Evolutionary conservation across 2,113 vertebrate genomes (phyloP), one percentile per base, ranked within the genome.

Genomic region (Accipiter virgatus): DNA sequence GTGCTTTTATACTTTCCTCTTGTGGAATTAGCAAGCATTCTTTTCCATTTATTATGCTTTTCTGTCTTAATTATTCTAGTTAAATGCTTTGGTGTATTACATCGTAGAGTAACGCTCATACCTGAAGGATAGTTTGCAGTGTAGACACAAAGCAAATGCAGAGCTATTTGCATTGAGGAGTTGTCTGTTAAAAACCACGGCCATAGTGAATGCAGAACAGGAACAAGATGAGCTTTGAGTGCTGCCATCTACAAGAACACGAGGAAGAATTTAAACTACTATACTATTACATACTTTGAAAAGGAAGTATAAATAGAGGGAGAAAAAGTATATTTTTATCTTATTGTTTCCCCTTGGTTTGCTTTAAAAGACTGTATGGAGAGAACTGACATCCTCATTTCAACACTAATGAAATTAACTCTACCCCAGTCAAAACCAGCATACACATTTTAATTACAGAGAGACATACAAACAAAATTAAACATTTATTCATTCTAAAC

Each of bases 131-230:
- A 99, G 93, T 98, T 98, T 89, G 99, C 98, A 3, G 99, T 99
- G 91, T 99, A 99, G 95, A 99, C 98, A 80, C 99, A 99, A 82
- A 99, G 98, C 38, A 99, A 98, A 96, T 99, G 99, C 96, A 99
- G 98, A 70, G 97, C 98, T 23, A 95, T 97, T 92, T 99, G 98
- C 99, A 99, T 99, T 71, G 98, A 77, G 13, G 96, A 82, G 71
- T 99, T 98, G 5, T 99, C 99, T 96, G 98, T 94, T 94, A 99
- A 93, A 87, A 99, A 91, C 99, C 99, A 99, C 0, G 99, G 99
- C 99, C 99, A 99, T 9, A 99, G 98, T 27, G 98, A 97, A 88
- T 98, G 97, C 63, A 99, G 62, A 23, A 98, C 97, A 58, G 94
- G 97, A 74, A 98, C 97, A 26, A 99, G 98, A 53, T 98, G 98